Evolutionary conservation across 2,888 invertebrate species (phyloP).

Genomic region (Yponomeuta plumbellus): DNA sequence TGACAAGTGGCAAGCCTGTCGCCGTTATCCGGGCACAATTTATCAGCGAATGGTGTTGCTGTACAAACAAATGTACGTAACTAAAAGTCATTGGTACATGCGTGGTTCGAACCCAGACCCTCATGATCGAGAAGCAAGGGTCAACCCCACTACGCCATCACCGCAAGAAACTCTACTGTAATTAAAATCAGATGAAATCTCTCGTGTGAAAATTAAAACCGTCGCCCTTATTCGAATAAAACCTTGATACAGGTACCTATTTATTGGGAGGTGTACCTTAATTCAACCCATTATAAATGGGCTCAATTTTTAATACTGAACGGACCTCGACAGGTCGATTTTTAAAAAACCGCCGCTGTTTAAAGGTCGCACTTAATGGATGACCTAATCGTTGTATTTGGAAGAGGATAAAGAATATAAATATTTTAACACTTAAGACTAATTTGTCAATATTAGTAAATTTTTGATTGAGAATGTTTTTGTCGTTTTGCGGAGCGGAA

Average conservation of each 20-base stretch:
- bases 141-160: no score
- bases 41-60: no score
- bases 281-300: constrained; percentile 27
- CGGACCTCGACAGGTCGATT: constrained; percentile 30
- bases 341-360: constrained; percentile 24
- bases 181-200: no score
- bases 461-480: not conserved
- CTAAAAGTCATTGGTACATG: no score
- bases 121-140: no score
- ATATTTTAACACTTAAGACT: not conserved
- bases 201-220: not conserved
- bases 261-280: constrained; percentile 6
- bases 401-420: not conserved
- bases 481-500: not conserved
- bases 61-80: no score
- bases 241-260: constrained; percentile 22
- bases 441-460: not conserved
- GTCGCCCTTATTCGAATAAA: not conserved
- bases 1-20: no score
- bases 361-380: constrained; percentile 20
- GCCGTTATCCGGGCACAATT: no score
- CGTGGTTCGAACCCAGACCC: no score
- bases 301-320: constrained; percentile 31
- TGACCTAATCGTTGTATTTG: constrained; percentile 23
- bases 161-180: no score